Conservation (phyloP, 2,888 invertebrate species). For the Zygogramma bicolorata region DNA sequence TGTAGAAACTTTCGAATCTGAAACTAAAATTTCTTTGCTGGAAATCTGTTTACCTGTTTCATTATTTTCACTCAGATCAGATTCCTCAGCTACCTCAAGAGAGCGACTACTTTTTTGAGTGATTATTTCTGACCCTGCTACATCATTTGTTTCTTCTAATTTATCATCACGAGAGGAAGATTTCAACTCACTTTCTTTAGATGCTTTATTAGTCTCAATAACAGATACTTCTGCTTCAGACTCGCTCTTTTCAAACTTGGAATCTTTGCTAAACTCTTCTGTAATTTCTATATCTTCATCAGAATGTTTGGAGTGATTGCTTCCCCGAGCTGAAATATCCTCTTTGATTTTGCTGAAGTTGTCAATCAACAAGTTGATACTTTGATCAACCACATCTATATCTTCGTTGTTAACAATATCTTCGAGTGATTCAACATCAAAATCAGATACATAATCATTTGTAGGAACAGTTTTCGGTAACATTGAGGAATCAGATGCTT, state of each 20-base stretch:
- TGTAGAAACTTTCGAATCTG: neutral
- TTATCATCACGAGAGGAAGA: neutral
- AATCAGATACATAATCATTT: slow-evolving; percentile 52
- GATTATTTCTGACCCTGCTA: neutral
- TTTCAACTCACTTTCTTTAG: neutral
- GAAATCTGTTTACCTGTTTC: neutral
- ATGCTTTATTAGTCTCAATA: slow-evolving; percentile 34
- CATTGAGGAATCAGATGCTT: neutral
- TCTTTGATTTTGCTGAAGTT: slow-evolving; percentile 56
- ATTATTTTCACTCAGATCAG: neutral
- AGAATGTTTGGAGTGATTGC: slow-evolving; percentile 31
- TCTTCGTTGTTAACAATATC: slow-evolving; percentile 36
- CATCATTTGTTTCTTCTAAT: neutral
- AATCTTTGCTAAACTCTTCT: slow-evolving; percentile 19
- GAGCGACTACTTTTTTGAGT: neutral
- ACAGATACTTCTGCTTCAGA: slow-evolving; percentile 38
- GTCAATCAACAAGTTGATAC: slow-evolving; percentile 51
- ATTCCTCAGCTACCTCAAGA: neutral
- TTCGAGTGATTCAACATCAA: slow-evolving; percentile 48
- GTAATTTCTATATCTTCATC: slow-evolving; percentile 13
- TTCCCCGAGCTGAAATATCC: slow-evolving; percentile 52
- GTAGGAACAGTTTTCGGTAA: slow-evolving; percentile 12
- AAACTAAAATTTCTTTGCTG: neutral
- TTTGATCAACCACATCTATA: slow-evolving; percentile 45
- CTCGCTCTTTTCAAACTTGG: slow-evolving; percentile 26